These are phyloP conservation scores for Charadrius vociferus DNA, from an alignment of 2,113 vertebrate genomes.

Conservation along the genomic window DNA sequence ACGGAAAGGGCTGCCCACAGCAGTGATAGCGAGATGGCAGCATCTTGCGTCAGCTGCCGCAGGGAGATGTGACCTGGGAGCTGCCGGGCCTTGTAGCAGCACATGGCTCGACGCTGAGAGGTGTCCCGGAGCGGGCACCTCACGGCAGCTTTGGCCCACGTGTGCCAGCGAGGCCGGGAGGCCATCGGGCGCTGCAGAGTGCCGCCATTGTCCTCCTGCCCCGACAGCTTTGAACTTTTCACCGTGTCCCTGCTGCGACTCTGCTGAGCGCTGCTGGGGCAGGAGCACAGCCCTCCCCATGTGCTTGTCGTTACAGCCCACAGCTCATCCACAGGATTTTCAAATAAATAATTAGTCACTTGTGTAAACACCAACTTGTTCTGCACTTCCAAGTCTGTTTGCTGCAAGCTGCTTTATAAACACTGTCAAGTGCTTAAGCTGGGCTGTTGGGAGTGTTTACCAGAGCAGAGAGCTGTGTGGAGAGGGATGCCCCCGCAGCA, in stretches of 20 bases:
- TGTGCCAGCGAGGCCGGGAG: rapidly evolving
- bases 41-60: not conserved
- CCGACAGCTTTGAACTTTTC: not conserved
- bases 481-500: not conserved
- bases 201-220: rapidly evolving
- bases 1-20: not conserved
- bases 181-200: rapidly evolving
- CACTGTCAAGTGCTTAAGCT: constrained; percentile 70
- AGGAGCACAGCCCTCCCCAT: constrained; percentile 7
- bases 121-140: rapidly evolving
- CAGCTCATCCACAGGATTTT: constrained; percentile 22
- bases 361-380: constrained; percentile 55
- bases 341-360: constrained; percentile 65
- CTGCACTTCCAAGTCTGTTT: constrained; percentile 49
- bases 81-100: rapidly evolving
- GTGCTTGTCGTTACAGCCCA: constrained; percentile 42
- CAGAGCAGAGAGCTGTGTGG: not conserved
- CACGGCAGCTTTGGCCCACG: not conserved
- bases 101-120: rapidly evolving
- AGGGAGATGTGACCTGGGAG: rapidly evolving
- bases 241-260: not conserved
- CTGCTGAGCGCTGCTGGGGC: not conserved
- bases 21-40: rapidly evolving
- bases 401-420: constrained; percentile 50
- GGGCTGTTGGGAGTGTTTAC: constrained; percentile 52